Evolutionary conservation across 2,113 vertebrate genomes (phyloP).

Genomic region (Cynopterus brachyotis): DNA sequence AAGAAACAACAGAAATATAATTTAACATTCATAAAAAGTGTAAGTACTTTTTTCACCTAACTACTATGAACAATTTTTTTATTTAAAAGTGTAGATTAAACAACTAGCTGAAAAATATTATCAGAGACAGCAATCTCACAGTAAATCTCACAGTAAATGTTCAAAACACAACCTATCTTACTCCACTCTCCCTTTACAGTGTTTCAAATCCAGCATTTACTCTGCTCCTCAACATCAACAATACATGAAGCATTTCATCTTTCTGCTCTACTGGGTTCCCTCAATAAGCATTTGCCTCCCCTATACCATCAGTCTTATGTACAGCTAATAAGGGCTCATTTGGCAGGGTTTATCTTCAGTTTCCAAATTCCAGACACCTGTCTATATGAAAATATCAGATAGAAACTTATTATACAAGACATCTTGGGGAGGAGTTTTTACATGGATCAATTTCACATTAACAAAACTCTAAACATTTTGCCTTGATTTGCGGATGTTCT

Average conservation of each 20-base stretch:
- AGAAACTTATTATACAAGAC: neutral
- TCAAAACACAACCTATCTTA: neutral
- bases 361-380: neutral
- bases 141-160: neutral
- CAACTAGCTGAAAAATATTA: neutral
- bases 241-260: neutral
- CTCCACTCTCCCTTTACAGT: neutral
- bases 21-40: slow-evolving; percentile 8
- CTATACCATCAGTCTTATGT: neutral
- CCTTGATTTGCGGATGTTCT: neutral
- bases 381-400: neutral
- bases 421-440: neutral
- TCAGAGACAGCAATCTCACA: neutral
- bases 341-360: neutral
- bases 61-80: neutral
- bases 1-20: slow-evolving; percentile 32
- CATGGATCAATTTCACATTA: neutral
- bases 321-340: neutral
- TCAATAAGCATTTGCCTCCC: neutral
- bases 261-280: neutral
- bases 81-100: slow-evolving; percentile 33
- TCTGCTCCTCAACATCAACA: neutral
- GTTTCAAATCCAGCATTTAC: neutral
- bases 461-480: neutral
- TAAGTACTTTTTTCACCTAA: neutral